Base-by-base conservation (phyloP, 2,888 invertebrate genomes). In the Drosophila borborema region DNA sequence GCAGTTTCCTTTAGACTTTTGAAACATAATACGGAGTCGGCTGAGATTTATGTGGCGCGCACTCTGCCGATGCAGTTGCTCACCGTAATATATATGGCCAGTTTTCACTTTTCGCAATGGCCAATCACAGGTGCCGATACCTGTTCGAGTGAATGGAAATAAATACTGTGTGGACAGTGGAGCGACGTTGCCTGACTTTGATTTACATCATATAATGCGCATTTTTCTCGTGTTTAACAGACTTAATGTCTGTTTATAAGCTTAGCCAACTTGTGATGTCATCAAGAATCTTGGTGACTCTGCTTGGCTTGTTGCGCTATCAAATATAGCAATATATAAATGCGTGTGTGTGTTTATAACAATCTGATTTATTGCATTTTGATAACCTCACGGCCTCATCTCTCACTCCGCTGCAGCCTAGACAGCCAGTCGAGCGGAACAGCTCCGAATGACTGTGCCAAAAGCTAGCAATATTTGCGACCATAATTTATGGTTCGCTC, bases 331-430 rank as follows among this genome's bases (percentile, higher is more conserved):
- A 34, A 43, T 28, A 40, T 36, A 34, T 23, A 14, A 9, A 28
- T 28, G 28, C 6, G 6, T 28, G 28, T 41, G 34, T 65, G 34
- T 65, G 41, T 51, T 53, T 81, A 77, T 76, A 87, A 78, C 79
- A 81, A 84, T 81, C 86, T 90, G 88, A 88, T 88, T 89, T 88
- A 88, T 88, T 77, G 81, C 88, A 74, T 81, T 90, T 86, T 90
- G 90, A 88, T 88, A 88, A 88, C 88, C 90, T 73, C 84, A 72
- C 73, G 53, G 56, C 72, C 68, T n/a, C 41, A 64, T 43, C 65
- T 62, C 72, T 48, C 80, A 55, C 67, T 56, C 23, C 9, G 6
- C 66, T 18, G 36, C 31, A 40, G 62, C n/a, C 48, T 62, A 53
- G 59, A n/a, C 68, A 48, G 56, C 62, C 59, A 70, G 64, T 59